phyloP scores from a whole-genome alignment of 2,113 vertebrate species.

The Trematocara variabile region DNA sequence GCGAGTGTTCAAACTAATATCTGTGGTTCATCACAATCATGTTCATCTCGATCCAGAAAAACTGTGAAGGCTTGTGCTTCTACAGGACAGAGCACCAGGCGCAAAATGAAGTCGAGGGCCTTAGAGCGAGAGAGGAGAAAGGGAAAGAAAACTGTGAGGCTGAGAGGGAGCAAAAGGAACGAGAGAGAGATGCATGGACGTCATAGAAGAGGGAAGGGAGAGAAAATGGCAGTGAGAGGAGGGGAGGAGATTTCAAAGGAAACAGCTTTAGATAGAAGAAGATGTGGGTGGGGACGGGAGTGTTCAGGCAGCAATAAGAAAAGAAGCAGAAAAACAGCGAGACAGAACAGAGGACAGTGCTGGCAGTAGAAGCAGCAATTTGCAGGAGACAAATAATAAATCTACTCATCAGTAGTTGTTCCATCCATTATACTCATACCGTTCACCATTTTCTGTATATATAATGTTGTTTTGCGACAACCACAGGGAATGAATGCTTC shows the following conservation, averaged over 20 bases:
- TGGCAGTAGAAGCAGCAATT: slow-evolving; percentile 43
- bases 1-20: slow-evolving; percentile 36
- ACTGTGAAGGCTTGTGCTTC: slow-evolving; percentile 41
- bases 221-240: background rate
- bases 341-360: slow-evolving; percentile 2
- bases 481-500: slow-evolving; percentile 55
- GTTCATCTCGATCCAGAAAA: slow-evolving; percentile 30
- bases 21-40: slow-evolving; percentile 4
- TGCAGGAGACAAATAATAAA: slow-evolving; percentile 34
- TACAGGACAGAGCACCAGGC: slow-evolving; percentile 24
- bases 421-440: background rate
- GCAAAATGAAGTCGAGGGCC: background rate
- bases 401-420: background rate
- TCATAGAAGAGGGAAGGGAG: background rate
- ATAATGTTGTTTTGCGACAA: slow-evolving; percentile 36
- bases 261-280: background rate
- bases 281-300: background rate
- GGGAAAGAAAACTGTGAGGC: background rate
- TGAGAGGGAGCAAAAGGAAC: background rate
- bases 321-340: background rate
- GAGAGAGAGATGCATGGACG: background rate
- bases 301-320: slow-evolving; percentile 40
- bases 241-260: background rate
- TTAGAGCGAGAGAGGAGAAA: background rate
- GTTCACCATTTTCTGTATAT: slow-evolving; percentile 36